phyloP scores from a whole-genome alignment of 2,888 invertebrate species.

The Acronicta leporina region DNA sequence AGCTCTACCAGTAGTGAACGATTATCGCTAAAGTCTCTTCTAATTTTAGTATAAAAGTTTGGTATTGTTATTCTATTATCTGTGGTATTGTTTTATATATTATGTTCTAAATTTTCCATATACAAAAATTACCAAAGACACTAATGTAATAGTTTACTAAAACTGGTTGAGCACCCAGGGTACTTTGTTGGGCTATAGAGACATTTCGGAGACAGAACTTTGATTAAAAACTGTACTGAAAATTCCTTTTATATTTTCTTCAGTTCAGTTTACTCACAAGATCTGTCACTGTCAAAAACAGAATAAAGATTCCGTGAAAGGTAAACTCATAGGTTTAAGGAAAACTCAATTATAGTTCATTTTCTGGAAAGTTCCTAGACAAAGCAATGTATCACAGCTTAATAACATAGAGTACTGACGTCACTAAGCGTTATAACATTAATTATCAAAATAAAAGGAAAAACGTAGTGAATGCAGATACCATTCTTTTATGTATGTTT shows the following conservation, averaged over 20 bases:
- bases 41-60: no score
- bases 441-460: constrained; percentile 39
- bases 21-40: no score
- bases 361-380: constrained; percentile 32
- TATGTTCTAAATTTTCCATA: no score
- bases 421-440: constrained; percentile 29
- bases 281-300: constrained; percentile 10
- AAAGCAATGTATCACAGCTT: constrained; percentile 39
- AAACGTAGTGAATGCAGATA: constrained; percentile 30
- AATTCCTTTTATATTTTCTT: background rate
- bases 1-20: no score
- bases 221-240: background rate
- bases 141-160: no score
- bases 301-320: constrained; percentile 15
- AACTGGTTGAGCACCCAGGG: no score
- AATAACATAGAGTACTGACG: constrained; percentile 19
- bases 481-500: constrained; percentile 30
- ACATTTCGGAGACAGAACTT: background rate
- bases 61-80: no score
- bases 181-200: no score
- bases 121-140: no score
- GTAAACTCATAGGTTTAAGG: constrained; percentile 3
- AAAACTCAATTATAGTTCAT: constrained; percentile 22
- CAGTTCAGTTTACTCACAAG: background rate
- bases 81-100: no score